Evolutionary conservation across 2,797 vertebrate species (phyloP).

Genomic region (Okamejei kenojei): DNA sequence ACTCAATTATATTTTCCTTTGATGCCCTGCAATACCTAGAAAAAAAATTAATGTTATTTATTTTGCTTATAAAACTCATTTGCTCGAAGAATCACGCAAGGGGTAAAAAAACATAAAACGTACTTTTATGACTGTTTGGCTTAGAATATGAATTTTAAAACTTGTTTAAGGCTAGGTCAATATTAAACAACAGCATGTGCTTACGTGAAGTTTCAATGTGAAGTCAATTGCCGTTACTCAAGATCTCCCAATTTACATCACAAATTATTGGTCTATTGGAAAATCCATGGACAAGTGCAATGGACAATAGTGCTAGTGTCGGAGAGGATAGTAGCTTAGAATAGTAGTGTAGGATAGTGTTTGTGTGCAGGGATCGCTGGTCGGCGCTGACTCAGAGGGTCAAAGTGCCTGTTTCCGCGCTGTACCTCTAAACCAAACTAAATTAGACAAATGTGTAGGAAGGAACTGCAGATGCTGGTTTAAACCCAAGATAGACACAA

Average conservation of each 20-base stretch:
- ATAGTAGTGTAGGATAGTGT: too few relatives aligned
- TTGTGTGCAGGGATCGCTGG: too few relatives aligned
- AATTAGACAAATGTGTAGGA: too few relatives aligned
- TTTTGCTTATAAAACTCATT: slow-evolving; percentile 4
- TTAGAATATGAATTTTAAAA: neutral
- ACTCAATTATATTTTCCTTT: slow-evolving; percentile 1
- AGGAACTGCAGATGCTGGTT: too few relatives aligned
- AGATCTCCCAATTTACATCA: neutral
- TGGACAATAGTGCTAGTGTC: neutral
- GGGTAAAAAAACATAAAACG: neutral
- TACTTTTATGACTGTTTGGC: neutral
- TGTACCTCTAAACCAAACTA: too few relatives aligned
- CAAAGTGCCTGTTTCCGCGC: too few relatives aligned
- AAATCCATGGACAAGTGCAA: neutral
- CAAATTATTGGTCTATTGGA: neutral
- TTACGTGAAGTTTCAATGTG: neutral
- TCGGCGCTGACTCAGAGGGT: too few relatives aligned
- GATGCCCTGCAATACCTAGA: neutral
- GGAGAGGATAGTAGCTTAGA: too few relatives aligned
- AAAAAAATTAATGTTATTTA: neutral
- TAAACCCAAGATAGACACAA: too few relatives aligned
- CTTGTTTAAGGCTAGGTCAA: neutral
- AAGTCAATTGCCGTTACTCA: neutral
- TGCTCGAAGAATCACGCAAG: neutral
- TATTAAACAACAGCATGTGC: neutral